These are phyloP conservation scores for Pseudeuparius sepicola DNA, from an alignment of 2,888 invertebrate species.

Conservation along the genomic window DNA sequence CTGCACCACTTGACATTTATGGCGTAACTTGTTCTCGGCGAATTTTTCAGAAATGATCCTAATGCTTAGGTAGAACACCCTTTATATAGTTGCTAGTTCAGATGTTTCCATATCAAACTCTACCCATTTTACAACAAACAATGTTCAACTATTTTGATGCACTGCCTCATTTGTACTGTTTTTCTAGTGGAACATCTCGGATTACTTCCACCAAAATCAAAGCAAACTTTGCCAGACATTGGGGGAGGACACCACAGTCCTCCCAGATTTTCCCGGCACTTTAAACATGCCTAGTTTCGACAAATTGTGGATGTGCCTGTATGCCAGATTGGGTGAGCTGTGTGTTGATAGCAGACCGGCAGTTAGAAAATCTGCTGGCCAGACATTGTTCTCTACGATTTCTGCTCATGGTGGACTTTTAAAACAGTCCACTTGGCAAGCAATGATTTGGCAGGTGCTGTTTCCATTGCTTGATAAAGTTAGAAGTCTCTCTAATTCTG, in stretches of 20 bases:
- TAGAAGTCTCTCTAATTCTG: constrained; percentile 58
- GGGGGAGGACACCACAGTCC: constrained; percentile 62
- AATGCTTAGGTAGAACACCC: too few relatives aligned
- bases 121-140: too few relatives aligned
- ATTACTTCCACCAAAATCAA: constrained; percentile 93
- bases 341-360: constrained; percentile 95
- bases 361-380: constrained; percentile 92
- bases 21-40: too few relatives aligned
- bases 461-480: constrained; percentile 94
- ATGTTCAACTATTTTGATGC: too few relatives aligned
- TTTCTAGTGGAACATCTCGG: constrained; percentile 95
- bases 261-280: constrained; percentile 76
- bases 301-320: constrained; percentile 93
- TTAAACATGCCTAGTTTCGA: constrained; percentile 82
- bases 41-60: too few relatives aligned
- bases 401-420: constrained; percentile 88
- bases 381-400: constrained; percentile 95
- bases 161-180: too few relatives aligned
- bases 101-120: constrained; percentile 2
- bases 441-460: constrained; percentile 88
- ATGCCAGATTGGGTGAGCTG: constrained; percentile 75
- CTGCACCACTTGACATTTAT: too few relatives aligned
- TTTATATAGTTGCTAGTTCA: not conserved
- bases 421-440: constrained; percentile 84
- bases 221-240: constrained; percentile 68